Percentiles rank a stretch among this genome's conserved stretches.
Evolutionary conservation across 2,113 vertebrate genomes (phyloP).

Genomic region (Cichladusa arquata): DNA sequence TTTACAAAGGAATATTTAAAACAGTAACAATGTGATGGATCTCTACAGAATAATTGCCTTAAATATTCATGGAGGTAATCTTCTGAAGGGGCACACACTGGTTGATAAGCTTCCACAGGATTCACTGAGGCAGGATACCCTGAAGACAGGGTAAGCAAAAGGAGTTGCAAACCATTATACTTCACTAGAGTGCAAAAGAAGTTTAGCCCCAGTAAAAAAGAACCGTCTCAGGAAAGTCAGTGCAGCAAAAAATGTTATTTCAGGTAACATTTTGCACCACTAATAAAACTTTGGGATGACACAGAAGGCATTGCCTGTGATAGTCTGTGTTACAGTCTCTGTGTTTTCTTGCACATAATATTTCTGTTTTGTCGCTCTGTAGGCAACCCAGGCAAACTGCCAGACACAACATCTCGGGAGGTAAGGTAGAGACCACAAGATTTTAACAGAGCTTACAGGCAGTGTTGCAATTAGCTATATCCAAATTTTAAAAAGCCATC

Average conservation of each 20-base stretch:
- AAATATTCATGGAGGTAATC: slow-evolving; percentile 35
- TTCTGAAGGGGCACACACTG: neutral
- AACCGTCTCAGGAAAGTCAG: neutral
- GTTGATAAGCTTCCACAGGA: neutral
- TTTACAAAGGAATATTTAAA: slow-evolving; percentile 57
- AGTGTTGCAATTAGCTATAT: neutral
- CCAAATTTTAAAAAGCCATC: neutral
- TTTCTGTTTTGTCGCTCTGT: neutral
- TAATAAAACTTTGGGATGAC: neutral
- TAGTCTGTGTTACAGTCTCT: neutral
- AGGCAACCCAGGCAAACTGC: neutral
- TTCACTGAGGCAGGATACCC: neutral
- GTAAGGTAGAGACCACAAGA: neutral
- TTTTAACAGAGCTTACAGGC: neutral
- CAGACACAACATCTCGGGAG: neutral
- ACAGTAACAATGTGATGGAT: slow-evolving; percentile 1
- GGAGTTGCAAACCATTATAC: neutral
- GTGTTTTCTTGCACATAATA: neutral
- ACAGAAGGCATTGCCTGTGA: neutral
- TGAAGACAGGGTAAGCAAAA: neutral
- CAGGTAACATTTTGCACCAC: neutral
- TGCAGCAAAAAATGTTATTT: neutral
- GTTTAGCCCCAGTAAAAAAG: neutral
- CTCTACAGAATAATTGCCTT: slow-evolving; percentile 33
- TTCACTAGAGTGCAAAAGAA: neutral